Evolutionary conservation across 2,797 vertebrate species (phyloP).

Genomic region (Xerus rutilus): DNA sequence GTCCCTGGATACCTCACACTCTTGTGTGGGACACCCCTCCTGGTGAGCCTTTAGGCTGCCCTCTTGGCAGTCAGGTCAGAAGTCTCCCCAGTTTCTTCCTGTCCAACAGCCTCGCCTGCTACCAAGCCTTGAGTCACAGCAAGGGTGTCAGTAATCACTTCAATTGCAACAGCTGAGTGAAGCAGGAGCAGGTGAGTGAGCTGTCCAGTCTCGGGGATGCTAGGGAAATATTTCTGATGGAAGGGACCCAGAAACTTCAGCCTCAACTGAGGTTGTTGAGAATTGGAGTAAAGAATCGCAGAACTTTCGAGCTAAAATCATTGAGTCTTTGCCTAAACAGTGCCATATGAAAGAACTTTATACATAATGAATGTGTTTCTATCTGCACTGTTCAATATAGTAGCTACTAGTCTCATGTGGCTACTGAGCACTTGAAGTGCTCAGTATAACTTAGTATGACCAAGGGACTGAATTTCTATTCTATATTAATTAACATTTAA

Average conservation of each 20-base stretch:
- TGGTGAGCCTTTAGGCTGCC: conserved; percentile 18
- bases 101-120: conserved; percentile 20
- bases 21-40: neutral
- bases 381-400: neutral
- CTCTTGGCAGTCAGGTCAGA: neutral
- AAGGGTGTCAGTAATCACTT: neutral
- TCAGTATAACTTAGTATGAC: neutral
- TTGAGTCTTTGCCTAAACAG: neutral
- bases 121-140: conserved; percentile 30
- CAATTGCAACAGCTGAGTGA: neutral
- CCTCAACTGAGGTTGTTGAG: neutral
- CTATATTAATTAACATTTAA: conserved; percentile 31
- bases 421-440: neutral
- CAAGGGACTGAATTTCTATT: neutral
- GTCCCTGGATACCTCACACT: neutral
- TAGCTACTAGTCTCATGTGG: neutral
- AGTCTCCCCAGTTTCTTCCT: conserved; percentile 47
- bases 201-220: neutral
- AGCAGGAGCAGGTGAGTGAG: conserved; percentile 42
- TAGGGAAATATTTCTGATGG: neutral
- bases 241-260: neutral
- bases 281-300: neutral
- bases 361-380: neutral
- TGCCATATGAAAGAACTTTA: neutral
- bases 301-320: neutral